These are phyloP conservation scores for Calcarius ornatus DNA, from an alignment of 2,113 vertebrate genomes.

Conservation along the genomic window DNA sequence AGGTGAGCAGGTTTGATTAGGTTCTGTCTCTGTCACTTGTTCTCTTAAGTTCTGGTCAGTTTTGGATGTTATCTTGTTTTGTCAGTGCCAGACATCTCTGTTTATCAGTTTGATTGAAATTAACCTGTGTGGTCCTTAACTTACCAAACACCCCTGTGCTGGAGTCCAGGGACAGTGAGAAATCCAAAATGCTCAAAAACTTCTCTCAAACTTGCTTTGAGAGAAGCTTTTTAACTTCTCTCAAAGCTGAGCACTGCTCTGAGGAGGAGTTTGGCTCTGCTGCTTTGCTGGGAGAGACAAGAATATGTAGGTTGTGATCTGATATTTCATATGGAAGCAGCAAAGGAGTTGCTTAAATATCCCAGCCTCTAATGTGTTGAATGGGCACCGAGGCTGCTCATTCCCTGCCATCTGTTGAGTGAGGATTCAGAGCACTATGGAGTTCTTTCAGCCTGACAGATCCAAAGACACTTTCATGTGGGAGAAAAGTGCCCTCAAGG, in stretches of 20 bases:
- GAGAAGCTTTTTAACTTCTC: neutral
- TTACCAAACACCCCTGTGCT: neutral
- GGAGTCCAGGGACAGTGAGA: neutral
- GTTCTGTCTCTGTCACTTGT: neutral
- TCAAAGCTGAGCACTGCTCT: neutral
- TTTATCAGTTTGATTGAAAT: neutral
- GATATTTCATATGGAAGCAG: neutral
- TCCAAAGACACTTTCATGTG: neutral
- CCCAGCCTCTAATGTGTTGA: neutral
- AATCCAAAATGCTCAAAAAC: neutral
- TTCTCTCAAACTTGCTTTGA: neutral
- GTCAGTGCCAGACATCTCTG: neutral
- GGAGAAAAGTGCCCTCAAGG: neutral
- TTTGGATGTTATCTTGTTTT: neutral
- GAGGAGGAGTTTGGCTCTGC: neutral
- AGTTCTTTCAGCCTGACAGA: constrained; percentile 17
- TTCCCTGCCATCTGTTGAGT: neutral
- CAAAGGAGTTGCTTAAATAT: neutral
- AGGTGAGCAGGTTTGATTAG: neutral
- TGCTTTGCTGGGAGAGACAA: neutral
- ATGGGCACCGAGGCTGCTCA: neutral
- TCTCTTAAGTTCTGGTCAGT: neutral
- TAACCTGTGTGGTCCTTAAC: neutral
- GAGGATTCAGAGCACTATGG: neutral
- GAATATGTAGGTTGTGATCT: neutral